phyloP scores from a whole-genome alignment of 2,888 invertebrate genomes.

The Melinaea marsaeus region DNA sequence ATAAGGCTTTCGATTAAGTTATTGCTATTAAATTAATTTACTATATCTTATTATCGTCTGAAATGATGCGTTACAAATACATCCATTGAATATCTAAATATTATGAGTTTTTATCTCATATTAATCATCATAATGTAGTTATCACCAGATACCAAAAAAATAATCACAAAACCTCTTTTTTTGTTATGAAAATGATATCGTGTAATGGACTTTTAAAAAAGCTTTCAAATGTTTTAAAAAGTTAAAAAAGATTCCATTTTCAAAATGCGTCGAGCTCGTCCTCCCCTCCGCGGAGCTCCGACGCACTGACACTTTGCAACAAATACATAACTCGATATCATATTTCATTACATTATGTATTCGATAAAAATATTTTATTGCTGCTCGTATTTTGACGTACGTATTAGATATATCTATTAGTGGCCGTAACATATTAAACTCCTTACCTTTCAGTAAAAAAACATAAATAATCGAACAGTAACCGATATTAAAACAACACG shows the following conservation, averaged over 20 bases:
- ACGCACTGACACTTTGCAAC: conserved; percentile 20
- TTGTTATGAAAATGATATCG: too few species aligned
- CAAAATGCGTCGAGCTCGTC: conserved; percentile 55
- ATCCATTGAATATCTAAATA: too few species aligned
- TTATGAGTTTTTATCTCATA: too few species aligned
- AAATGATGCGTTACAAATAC: too few species aligned
- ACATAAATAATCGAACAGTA: conserved; percentile 69
- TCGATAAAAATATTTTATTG: conserved; percentile 9
- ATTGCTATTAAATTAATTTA: too few species aligned
- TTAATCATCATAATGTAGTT: too few species aligned
- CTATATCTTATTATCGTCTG: too few species aligned
- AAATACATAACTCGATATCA: conserved; percentile 16
- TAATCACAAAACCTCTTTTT: too few species aligned
- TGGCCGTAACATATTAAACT: conserved; percentile 35
- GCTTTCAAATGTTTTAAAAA: conserved; percentile 56
- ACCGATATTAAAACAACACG: conserved; percentile 74
- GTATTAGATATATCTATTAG: conserved; percentile 19
- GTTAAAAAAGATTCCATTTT: conserved; percentile 66
- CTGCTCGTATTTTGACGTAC: conserved; percentile 9
- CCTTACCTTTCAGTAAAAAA: conserved; percentile 58
- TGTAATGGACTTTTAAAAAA: not conserved
- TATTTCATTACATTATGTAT: conserved; percentile 15
- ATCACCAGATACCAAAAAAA: too few species aligned
- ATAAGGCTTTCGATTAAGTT: too few species aligned
- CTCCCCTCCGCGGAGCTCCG: conserved; percentile 63